Base-by-base conservation (phyloP, 2,888 invertebrate genomes). In the Pyrocoelia pectoralis region DNA sequence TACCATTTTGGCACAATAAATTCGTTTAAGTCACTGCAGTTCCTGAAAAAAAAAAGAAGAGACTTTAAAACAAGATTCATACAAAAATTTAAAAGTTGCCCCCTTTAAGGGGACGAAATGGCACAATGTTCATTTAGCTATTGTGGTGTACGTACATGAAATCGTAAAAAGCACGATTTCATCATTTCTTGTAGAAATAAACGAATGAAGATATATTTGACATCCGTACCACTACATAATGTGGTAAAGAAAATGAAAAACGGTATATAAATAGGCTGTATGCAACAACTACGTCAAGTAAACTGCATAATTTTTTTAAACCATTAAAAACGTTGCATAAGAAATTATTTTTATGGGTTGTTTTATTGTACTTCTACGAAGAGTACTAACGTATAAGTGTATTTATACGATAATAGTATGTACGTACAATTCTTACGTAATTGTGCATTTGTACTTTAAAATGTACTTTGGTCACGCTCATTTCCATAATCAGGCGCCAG, bases 351-450 rank as follows among this genome's bases (percentile, higher is more conserved):
- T 56, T 49, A 38, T 55, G 13, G 17, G 40, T 29, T 38, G 61
- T 49, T 56, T 53, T 40, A n/a, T 24, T 24, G 18, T 52, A 53
- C 41, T 63, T 63, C 63, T 19, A 48, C 40, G 63, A 63, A 63
- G 41, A 52, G 53, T 40, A 29, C 48, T 18, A 54, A 52, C 50
- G 51, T 56, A 48, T 19, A 49, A 52, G 24, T 43, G 52, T 24
- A 18, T 33, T 43, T 53, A 53, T 54, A 54, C 57, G 24, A 24
- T n/a, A n/a, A n/a, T n/a, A n/a, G n/a, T n/a, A n/a, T n/a, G n/a
- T n/a, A n/a, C 38, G 14, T 62, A 56, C 61, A 56, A 19, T 54
- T 63, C 54, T 58, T 63, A 63, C 63, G 63, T 48, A 63, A 63
- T 40, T 50, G 29, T 48, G 51, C 38, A 62, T 62, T 63, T 63